phyloP scores from a whole-genome alignment of 2,797 vertebrate species.

The Enteromius afrohamiltoni region DNA sequence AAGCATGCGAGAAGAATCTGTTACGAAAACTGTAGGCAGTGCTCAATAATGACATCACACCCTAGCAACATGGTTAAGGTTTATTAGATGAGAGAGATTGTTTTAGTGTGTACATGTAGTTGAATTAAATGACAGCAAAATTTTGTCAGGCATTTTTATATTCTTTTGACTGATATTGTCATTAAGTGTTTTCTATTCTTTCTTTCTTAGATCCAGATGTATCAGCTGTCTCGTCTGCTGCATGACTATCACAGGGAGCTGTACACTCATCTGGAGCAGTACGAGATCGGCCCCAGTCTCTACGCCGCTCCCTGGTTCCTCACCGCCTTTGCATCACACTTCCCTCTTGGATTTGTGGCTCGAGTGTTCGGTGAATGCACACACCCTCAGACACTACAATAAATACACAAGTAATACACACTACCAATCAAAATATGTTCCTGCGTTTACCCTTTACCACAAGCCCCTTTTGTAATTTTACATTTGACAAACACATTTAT shows the following conservation, averaged over 20 bases:
- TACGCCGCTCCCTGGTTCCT: conserved; percentile 99
- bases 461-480: not conserved
- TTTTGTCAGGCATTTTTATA: not conserved
- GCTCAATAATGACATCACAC: too few relatives aligned
- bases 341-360: conserved; percentile 94
- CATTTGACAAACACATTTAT: not conserved
- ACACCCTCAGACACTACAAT: conserved; percentile 15
- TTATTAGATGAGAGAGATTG: not conserved
- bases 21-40: not conserved
- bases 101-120: not conserved
- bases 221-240: conserved; percentile 94
- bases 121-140: not conserved
- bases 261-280: conserved; percentile 90
- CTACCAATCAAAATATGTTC: not conserved
- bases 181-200: not conserved
- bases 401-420: conserved; percentile 5
- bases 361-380: conserved; percentile 90
- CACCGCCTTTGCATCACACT: conserved; percentile 94
- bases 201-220: conserved; percentile 92
- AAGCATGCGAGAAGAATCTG: not conserved
- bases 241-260: conserved; percentile 97
- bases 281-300: conserved; percentile 94
- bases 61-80: not conserved
- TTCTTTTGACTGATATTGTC: not conserved
- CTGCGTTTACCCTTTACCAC: not conserved